These are phyloP conservation scores for Sander vitreus DNA, from an alignment of 2,113 vertebrate genomes.

Conservation along the genomic window DNA sequence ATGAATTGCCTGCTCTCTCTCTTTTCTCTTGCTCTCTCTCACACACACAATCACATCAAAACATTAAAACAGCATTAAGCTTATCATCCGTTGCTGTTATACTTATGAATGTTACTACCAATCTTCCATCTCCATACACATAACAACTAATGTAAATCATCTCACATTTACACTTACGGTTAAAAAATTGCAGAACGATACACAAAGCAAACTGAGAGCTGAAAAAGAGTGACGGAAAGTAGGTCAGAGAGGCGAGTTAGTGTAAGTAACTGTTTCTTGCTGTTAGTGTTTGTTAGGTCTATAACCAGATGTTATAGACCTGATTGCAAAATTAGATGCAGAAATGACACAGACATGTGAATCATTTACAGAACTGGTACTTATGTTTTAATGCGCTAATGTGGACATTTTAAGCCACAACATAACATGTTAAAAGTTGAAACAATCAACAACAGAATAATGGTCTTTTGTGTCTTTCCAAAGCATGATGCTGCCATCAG, in stretches of 20 bases:
- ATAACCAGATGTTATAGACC: slow-evolving; percentile 44
- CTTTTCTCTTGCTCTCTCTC: not conserved
- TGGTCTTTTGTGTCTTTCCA: not conserved
- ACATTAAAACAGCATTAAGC: not conserved
- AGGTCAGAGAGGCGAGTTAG: not conserved
- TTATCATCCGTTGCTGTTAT: not conserved
- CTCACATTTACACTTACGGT: not conserved
- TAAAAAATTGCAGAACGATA: not conserved
- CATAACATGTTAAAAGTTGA: not conserved
- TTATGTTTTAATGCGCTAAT: slow-evolving; percentile 6
- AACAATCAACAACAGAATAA: not conserved
- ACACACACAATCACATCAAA: not conserved
- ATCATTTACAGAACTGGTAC: not conserved
- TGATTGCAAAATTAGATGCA: not conserved
- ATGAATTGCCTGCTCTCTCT: not conserved
- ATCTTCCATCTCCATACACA: not conserved
- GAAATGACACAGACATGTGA: slow-evolving; percentile 15
- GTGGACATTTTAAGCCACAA: not conserved
- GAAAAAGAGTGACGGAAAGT: not conserved
- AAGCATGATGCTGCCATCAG: not conserved
- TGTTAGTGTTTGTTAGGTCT: not conserved
- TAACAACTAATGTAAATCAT: not conserved
- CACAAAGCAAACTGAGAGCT: not conserved
- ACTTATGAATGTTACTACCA: too few relatives aligned
- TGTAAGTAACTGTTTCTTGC: not conserved